phyloP scores from a whole-genome alignment of 2,113 vertebrate genomes.

The Penelope pileata region DNA sequence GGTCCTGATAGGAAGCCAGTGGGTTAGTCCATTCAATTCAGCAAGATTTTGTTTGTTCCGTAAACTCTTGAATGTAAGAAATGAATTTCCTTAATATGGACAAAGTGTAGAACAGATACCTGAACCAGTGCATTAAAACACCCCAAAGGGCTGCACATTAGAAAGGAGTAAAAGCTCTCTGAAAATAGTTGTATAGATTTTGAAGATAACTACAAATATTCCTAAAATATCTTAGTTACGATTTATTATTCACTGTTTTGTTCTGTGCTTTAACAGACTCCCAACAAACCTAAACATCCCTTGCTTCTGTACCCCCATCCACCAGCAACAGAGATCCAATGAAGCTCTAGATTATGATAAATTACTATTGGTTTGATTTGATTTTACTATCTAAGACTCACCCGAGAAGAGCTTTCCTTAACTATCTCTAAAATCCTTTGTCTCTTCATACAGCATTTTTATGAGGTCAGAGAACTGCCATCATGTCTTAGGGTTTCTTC shows the following conservation, averaged over 20 bases:
- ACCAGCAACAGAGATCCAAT: not conserved
- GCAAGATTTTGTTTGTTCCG: not conserved
- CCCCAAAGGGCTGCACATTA: not conserved
- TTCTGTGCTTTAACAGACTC: not conserved
- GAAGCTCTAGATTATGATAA: not conserved
- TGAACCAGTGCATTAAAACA: not conserved
- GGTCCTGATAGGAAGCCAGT: not conserved
- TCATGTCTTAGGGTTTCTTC: not conserved
- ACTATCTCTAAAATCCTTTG: not conserved
- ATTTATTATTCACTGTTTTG: not conserved
- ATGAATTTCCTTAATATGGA: not conserved
- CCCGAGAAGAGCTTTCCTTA: not conserved
- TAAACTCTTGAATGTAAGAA: not conserved
- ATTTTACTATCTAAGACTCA: not conserved
- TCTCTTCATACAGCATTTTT: not conserved
- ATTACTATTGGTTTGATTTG: not conserved
- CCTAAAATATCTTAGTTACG: not conserved
- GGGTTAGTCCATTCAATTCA: not conserved
- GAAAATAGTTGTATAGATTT: not conserved
- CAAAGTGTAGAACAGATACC: not conserved
- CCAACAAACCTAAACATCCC: fast-evolving
- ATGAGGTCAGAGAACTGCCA: not conserved
- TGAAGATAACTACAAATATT: not conserved
- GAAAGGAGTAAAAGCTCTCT: not conserved
- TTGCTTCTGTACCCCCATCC: not conserved